These are phyloP conservation scores for Babyrousa celebensis DNA, from an alignment of 2,797 vertebrate genomes.

Conservation along the genomic window DNA sequence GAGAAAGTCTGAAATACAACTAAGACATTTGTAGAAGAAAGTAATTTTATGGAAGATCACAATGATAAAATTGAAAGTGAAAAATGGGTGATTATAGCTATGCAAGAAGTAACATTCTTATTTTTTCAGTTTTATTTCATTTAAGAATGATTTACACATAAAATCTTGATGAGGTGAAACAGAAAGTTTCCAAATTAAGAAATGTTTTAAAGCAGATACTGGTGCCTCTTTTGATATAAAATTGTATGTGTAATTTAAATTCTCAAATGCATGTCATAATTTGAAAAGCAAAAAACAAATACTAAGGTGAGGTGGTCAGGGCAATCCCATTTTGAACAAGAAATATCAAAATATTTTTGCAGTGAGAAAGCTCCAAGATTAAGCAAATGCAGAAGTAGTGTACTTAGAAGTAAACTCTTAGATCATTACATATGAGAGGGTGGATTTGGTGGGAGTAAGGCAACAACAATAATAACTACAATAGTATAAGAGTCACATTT, in stretches of 20 bases:
- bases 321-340: neutral
- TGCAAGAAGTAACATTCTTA: neutral
- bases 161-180: neutral
- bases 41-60: neutral
- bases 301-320: neutral
- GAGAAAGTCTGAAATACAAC: conserved; percentile 35
- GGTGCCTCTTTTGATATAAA: neutral
- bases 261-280: neutral
- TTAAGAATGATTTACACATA: neutral
- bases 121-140: conserved; percentile 33
- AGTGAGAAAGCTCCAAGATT: neutral
- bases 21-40: neutral
- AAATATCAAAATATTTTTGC: conserved; percentile 2
- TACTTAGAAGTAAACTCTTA: neutral
- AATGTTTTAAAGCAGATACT: neutral
- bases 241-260: neutral
- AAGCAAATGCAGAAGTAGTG: neutral
- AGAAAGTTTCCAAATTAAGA: conserved; percentile 8
- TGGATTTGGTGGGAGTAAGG: neutral
- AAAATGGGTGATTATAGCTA: neutral
- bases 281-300: neutral
- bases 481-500: neutral
- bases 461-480: neutral
- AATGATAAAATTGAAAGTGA: conserved; percentile 5
- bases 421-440: neutral